Percentiles rank a stretch among this genome's conserved stretches.
Evolutionary conservation across 2,113 vertebrate genomes (phyloP).

Genomic region (Sander vitreus): DNA sequence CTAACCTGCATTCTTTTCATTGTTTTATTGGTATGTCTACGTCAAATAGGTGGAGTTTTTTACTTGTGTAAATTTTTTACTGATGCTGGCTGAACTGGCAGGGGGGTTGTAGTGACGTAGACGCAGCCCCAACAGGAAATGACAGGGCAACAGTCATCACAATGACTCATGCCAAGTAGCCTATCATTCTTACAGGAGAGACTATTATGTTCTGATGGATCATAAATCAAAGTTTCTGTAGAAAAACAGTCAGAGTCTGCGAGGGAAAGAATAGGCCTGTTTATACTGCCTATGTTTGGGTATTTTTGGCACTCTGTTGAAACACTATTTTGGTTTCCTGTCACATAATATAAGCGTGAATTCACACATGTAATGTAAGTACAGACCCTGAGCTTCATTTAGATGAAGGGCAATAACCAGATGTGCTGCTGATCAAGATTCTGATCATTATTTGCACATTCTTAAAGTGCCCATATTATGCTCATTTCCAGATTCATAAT

Average conservation of each 20-base stretch:
- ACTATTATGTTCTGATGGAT: conserved; percentile 19
- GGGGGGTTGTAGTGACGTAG: conserved; percentile 38
- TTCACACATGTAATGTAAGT: conserved; percentile 13
- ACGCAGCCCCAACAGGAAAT: conserved; percentile 67
- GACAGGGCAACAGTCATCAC: conserved; percentile 50
- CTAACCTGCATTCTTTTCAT: neutral
- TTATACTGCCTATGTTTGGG: conserved; percentile 11
- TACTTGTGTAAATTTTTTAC: neutral
- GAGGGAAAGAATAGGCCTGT: neutral
- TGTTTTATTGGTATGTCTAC: neutral
- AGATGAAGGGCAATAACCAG: conserved; percentile 3
- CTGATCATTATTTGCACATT: conserved; percentile 38
- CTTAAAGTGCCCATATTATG: too few relatives aligned
- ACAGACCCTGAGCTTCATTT: conserved; percentile 12
- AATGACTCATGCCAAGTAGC: conserved; percentile 37
- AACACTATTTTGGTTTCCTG: conserved; percentile 20
- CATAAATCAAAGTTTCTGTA: conserved; percentile 10
- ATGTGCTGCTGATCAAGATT: conserved; percentile 49
- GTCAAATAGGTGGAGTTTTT: neutral
- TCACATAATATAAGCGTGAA: conserved; percentile 36
- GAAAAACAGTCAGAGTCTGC: neutral
- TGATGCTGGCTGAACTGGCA: neutral
- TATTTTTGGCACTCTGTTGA: neutral
- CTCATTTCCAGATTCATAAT: too few relatives aligned
- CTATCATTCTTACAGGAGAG: conserved; percentile 20